phyloP scores from a whole-genome alignment of 2,888 invertebrate genomes.

The Diarsia dahlii region DNA sequence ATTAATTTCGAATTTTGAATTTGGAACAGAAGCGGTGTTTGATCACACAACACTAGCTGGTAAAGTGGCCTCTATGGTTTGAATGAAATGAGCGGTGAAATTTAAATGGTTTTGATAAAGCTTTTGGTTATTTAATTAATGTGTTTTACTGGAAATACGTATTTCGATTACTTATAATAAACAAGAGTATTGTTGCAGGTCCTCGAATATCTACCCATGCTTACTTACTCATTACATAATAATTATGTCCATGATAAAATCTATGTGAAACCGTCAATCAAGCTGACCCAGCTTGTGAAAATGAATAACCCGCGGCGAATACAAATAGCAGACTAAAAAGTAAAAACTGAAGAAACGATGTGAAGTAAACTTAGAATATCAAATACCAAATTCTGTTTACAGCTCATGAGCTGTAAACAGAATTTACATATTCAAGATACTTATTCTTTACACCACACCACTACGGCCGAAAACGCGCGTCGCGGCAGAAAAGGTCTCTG shows the following conservation, averaged over 20 bases:
- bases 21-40: constrained; percentile 86
- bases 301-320: no score
- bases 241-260: neutral
- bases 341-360: no score
- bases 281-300: no score
- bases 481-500: constrained; percentile 33
- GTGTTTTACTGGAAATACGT: neutral
- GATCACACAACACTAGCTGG: constrained; percentile 66
- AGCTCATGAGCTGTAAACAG: no score
- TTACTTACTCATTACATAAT: neutral
- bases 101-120: constrained; percentile 26
- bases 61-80: constrained; percentile 59
- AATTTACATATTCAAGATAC: no score
- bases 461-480: neutral
- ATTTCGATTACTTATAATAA: neutral
- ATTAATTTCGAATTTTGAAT: constrained; percentile 89
- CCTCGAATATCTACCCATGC: neutral
- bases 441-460: constrained; percentile 26
- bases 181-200: neutral
- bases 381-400: no score
- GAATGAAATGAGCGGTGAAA: constrained; percentile 27
- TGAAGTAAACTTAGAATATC: no score
- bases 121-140: neutral
- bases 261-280: neutral
- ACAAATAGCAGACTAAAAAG: no score